phyloP scores from a whole-genome alignment of 2,797 vertebrate species.

The Chrosomus eos region DNA sequence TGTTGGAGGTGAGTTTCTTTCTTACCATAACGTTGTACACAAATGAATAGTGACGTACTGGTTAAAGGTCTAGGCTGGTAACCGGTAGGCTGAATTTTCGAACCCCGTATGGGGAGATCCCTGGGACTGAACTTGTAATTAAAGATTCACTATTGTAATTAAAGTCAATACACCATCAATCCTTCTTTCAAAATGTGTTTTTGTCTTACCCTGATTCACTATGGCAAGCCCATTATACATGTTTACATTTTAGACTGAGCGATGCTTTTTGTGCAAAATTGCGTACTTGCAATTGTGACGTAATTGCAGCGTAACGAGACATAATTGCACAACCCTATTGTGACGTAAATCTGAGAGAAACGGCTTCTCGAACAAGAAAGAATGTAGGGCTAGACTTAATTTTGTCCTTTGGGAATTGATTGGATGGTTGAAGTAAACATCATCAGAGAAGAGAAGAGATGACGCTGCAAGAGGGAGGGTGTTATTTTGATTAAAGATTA shows the following conservation, averaged over 20 bases:
- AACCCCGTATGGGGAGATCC: not conserved
- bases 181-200: too few relatives aligned
- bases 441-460: not conserved
- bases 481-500: not conserved
- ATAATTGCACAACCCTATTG: too few relatives aligned
- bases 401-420: not conserved
- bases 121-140: too few relatives aligned
- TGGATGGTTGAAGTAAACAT: not conserved
- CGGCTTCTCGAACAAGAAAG: too few relatives aligned
- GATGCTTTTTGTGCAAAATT: too few relatives aligned
- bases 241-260: too few relatives aligned
- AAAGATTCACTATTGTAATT: not conserved
- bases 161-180: too few relatives aligned
- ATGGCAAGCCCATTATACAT: too few relatives aligned
- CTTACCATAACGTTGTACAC: not conserved
- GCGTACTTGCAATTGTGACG: too few relatives aligned
- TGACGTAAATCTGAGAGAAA: not conserved
- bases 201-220: too few relatives aligned
- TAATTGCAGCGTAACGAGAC: too few relatives aligned
- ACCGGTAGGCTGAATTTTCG: not conserved
- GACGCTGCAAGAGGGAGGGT: not conserved
- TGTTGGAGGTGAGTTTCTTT: conserved; percentile 87
- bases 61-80: not conserved
- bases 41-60: not conserved
- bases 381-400: not conserved